Base-by-base conservation (phyloP, 2,888 invertebrate genomes). In the Cephus runcator region DNA sequence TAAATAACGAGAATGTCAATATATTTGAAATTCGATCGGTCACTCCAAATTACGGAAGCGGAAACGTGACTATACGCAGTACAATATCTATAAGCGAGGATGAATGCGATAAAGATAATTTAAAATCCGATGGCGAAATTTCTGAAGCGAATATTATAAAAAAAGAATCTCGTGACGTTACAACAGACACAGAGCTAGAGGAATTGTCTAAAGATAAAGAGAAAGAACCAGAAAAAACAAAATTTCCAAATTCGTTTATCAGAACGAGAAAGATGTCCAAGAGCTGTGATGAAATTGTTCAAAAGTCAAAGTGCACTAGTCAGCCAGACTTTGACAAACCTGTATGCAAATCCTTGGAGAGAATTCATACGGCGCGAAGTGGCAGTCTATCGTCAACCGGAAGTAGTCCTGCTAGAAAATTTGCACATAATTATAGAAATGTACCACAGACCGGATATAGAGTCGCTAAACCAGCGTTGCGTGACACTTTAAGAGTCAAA, bases 171-270 rank as follows among this genome's bases (percentile, higher is more conserved):
- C 56, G 23, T 23, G 56, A 56, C 9, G 56, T 23, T 23, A 9
- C 6, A 23, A 56, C 23, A 9, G 56, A 23, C 56, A 9, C 9
- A 2, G 34, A n/a, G 12, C 31, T 31, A 6, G 71, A 31, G 4
- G 71, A 71, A 71, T 15, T 9, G 23, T 56, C 56, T 9, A 9
- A 56, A 56, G 23, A 1, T 23, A 56, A 56, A 56, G 23, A 23
- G 3, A 56, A 56, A 23, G 35, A 77, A 69, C 69, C 31, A 11
- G 75, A 11, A 75, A 81, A 80, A 76, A 84, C 80, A 9, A 87
- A 87, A 75, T 87, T 88, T 81, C 87, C 88, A 0, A 81, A 81
- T 69, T 87, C 87, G 12, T 87, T 87, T 73, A 83, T 87, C 1
- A 82, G 86, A 73, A 86, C 83, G 69, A 85, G 81, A 78, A 85